Evolutionary conservation across 2,888 invertebrate genomes (phyloP).

Genomic region (Leucoma salicis): DNA sequence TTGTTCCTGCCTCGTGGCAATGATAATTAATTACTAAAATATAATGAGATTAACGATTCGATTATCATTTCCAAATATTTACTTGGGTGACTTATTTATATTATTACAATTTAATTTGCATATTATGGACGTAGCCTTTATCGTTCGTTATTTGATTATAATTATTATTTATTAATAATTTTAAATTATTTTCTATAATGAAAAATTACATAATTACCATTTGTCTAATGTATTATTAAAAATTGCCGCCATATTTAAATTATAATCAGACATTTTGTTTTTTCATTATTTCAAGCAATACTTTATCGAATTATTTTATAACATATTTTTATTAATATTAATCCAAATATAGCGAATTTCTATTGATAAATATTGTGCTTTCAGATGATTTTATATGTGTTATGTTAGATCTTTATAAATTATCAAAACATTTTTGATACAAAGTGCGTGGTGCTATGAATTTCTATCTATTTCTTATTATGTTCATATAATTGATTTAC

Average conservation of each 20-base stretch:
- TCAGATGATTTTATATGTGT: slow-evolving; percentile 26
- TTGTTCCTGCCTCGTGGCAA: too few species aligned
- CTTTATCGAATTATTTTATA: slow-evolving; percentile 6
- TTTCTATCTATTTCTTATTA: slow-evolving; percentile 24
- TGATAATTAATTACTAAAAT: not conserved
- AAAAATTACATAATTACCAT: slow-evolving; percentile 18
- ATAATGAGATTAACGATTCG: not conserved
- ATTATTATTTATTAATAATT: slow-evolving; percentile 11
- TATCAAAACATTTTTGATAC: slow-evolving; percentile 19
- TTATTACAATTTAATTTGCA: slow-evolving; percentile 18
- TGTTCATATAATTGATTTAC: slow-evolving; percentile 25
- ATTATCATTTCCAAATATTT: slow-evolving; percentile 28
- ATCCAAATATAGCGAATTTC: slow-evolving; percentile 25
- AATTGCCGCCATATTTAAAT: not conserved
- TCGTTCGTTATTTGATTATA: slow-evolving; percentile 16
- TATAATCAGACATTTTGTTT: not conserved
- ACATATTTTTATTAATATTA: slow-evolving; percentile 16
- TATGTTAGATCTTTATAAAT: slow-evolving; percentile 22
- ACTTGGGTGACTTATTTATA: slow-evolving; percentile 14
- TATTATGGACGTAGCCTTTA: slow-evolving; percentile 24
- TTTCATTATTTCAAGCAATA: not conserved
- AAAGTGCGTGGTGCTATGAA: slow-evolving; percentile 31
- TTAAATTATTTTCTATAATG: slow-evolving; percentile 18
- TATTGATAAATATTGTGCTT: slow-evolving; percentile 33
- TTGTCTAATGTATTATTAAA: slow-evolving; percentile 8